A percentile compares a stretch with the other conserved stretches of the same genome.
Conservation (phyloP, 2,797 vertebrate species). For the Cuculus canorus region DNA sequence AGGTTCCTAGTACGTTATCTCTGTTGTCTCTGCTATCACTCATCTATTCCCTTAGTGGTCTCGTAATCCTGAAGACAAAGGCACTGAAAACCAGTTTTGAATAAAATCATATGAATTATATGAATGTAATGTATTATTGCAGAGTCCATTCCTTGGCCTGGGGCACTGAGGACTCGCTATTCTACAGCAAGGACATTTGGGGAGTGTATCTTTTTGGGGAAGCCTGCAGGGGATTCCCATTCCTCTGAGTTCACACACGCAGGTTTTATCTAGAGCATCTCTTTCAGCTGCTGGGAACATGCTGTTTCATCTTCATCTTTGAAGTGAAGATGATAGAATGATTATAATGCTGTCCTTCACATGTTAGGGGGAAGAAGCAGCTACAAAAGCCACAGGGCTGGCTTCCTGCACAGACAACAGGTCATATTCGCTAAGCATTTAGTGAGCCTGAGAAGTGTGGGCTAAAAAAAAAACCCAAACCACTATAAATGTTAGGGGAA, state of each 20-base stretch:
- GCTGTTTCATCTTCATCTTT: conserved; percentile 44
- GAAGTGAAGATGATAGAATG: conserved; percentile 31
- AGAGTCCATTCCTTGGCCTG: background rate
- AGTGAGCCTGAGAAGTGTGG: background rate
- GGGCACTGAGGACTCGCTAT: rapidly evolving
- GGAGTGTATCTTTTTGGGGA: background rate
- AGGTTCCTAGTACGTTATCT: background rate
- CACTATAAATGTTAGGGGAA: background rate
- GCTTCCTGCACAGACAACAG: background rate
- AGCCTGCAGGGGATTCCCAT: conserved; percentile 49
- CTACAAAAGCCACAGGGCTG: background rate
- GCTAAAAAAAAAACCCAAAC: background rate
- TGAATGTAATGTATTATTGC: background rate
- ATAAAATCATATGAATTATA: background rate
- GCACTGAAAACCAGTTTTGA: background rate
- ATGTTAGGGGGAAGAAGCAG: background rate
- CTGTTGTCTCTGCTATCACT: background rate
- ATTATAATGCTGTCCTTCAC: conserved; percentile 2
- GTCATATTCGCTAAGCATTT: conserved; percentile 2
- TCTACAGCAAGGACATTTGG: conserved; percentile 1
- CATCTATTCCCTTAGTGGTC: background rate
- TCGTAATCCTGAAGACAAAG: conserved; percentile 6
- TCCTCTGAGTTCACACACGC: background rate
- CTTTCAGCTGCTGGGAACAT: background rate
- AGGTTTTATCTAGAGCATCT: background rate